phyloP scores from a whole-genome alignment of 2,113 vertebrate species.

The Proteles cristata region DNA sequence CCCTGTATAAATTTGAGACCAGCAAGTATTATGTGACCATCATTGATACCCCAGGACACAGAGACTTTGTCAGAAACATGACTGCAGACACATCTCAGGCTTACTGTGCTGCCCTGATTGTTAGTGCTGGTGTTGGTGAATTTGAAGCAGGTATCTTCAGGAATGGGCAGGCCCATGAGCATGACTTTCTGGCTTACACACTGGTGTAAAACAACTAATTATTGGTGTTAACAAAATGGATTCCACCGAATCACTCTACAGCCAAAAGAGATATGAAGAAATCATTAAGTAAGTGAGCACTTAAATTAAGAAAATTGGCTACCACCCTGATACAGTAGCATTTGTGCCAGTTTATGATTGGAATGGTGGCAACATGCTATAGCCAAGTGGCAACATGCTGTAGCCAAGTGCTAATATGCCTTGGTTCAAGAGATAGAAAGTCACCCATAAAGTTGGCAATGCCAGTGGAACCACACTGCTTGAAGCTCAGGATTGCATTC shows the following conservation, averaged over 20 bases:
- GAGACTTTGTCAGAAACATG: background rate
- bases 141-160: background rate
- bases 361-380: background rate
- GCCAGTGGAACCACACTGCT: background rate
- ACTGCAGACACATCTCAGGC: background rate
- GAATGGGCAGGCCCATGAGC: background rate
- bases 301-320: background rate
- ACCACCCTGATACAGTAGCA: background rate
- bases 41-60: background rate
- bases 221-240: background rate
- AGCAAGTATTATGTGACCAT: background rate
- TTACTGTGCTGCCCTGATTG: background rate
- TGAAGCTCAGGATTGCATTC: background rate
- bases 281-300: background rate
- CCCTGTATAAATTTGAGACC: background rate
- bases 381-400: background rate
- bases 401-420: background rate
- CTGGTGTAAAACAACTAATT: background rate
- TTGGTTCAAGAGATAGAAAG: background rate
- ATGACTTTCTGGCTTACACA: background rate
- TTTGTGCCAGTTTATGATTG: background rate
- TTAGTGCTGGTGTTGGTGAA: background rate
- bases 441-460: background rate
- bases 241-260: background rate
- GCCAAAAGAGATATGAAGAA: background rate